These are phyloP conservation scores for Vesta saturnalis DNA, from an alignment of 2,888 invertebrate species.

Conservation along the genomic window DNA sequence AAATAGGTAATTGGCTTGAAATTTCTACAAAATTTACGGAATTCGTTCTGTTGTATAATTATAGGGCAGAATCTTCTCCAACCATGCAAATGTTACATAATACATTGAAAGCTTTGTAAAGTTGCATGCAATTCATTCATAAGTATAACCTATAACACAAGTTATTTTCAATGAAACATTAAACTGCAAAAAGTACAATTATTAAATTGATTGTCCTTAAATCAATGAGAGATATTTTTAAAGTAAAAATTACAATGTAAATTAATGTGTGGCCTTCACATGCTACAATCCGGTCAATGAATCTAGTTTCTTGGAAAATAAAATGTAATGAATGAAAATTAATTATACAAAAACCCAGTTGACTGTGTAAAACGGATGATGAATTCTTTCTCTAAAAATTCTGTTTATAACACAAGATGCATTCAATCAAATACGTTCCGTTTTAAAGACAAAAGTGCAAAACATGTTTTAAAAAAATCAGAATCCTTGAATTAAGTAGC, in stretches of 20 bases:
- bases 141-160: too few relatives aligned
- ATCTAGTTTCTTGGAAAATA: not conserved
- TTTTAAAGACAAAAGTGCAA: too few relatives aligned
- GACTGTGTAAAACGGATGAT: not conserved
- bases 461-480: too few relatives aligned
- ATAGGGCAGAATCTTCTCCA: conserved; percentile 1
- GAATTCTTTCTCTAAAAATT: not conserved
- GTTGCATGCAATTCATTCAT: too few relatives aligned
- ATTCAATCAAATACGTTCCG: not conserved
- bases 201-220: too few relatives aligned
- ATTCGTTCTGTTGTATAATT: conserved; percentile 21
- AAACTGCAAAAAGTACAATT: not conserved
- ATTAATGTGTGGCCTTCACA: conserved; percentile 2
- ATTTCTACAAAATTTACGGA: conserved; percentile 10
- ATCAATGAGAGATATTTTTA: too few relatives aligned
- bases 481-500: not conserved
- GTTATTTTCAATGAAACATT: too few relatives aligned
- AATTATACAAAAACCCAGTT: not conserved
- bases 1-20: conserved; percentile 21
- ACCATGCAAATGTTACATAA: not conserved
- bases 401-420: not conserved
- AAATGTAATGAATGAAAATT: conserved; percentile 10
- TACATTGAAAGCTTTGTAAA: not conserved
- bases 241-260: conserved; percentile 3
- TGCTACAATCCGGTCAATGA: not conserved